A percentile compares a stretch with the other conserved stretches of the same genome.
Evolutionary conservation across 2,888 invertebrate genomes (phyloP).

Genomic region (Syritta pipiens): DNA sequence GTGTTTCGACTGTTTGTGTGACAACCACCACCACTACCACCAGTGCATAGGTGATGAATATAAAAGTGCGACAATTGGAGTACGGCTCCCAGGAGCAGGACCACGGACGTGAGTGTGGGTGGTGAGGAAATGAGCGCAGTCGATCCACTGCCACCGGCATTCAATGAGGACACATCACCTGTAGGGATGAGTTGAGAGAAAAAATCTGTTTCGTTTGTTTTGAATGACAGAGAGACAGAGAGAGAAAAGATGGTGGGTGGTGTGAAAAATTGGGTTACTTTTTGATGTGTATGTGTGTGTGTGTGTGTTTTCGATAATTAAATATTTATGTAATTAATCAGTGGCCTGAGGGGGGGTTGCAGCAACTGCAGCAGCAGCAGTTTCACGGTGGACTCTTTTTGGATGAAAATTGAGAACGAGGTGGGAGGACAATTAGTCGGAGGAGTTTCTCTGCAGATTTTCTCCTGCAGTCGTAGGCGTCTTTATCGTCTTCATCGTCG

Average conservation of each 20-base stretch:
- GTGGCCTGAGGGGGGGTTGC: constrained; percentile 39
- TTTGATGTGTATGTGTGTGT: constrained; percentile 7
- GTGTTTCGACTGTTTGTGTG: not conserved
- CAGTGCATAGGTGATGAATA: constrained; percentile 61
- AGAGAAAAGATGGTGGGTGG: constrained; percentile 46
- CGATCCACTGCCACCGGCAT: constrained; percentile 70
- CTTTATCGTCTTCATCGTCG: not conserved
- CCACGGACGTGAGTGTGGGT: constrained; percentile 53
- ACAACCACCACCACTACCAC: constrained; percentile 1
- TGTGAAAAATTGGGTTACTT: constrained; percentile 59
- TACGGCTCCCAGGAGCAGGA: constrained; percentile 44
- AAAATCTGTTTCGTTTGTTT: constrained; percentile 75
- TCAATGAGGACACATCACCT: constrained; percentile 73
- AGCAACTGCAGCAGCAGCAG: too few species aligned
- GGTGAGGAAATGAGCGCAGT: constrained; percentile 63
- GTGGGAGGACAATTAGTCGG: not conserved
- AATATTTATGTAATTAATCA: constrained; percentile 67
- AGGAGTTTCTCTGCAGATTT: not conserved
- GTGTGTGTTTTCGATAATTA: constrained; percentile 43
- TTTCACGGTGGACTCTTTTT: not conserved
- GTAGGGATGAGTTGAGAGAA: constrained; percentile 76
- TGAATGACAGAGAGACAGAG: constrained; percentile 73
- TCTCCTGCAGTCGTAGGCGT: not conserved
- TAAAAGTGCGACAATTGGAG: constrained; percentile 63
- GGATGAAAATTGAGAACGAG: constrained; percentile 18